phyloP scores from a whole-genome alignment of 1,140 invertebrate genomes.

The Oncopodura yosiiana region DNA sequence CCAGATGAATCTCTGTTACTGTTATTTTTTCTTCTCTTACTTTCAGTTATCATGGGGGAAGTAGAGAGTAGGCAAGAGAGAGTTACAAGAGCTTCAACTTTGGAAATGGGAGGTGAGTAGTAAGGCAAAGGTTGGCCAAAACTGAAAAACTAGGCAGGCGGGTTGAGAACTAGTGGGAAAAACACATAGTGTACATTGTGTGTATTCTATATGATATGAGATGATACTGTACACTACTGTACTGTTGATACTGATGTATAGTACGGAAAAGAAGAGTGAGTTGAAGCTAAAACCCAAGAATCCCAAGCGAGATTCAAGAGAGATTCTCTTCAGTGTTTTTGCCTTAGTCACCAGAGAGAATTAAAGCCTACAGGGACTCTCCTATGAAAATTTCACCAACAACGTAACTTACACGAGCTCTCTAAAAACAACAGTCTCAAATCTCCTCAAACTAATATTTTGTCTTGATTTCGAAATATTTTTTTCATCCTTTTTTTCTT shows the following conservation, averaged over 20 bases:
- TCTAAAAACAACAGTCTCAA: constrained; percentile 1
- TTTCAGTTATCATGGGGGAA: no score
- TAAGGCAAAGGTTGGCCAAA: no score
- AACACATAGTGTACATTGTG: background rate
- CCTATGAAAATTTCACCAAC: constrained; percentile 33
- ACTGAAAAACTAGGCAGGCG: no score
- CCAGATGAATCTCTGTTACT: no score
- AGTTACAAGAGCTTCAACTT: no score
- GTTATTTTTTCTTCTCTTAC: no score
- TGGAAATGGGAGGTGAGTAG: no score
- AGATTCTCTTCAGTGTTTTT: constrained; percentile 35
- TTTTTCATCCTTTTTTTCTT: background rate
- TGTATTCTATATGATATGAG: background rate
- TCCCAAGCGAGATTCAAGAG: constrained; percentile 36
- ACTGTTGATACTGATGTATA: background rate
- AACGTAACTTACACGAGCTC: no score
- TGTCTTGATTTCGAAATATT: no score
- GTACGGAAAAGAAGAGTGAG: background rate
- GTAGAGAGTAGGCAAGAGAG: no score
- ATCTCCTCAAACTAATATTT: no score
- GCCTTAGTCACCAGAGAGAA: constrained; percentile 36
- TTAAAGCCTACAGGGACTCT: constrained; percentile 35
- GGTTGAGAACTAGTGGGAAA: no score
- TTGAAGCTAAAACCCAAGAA: constrained; percentile 9
- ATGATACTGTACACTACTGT: background rate